Evolutionary conservation across 2,888 invertebrate species (phyloP).

Genomic region (Lycophotia porphyrea): DNA sequence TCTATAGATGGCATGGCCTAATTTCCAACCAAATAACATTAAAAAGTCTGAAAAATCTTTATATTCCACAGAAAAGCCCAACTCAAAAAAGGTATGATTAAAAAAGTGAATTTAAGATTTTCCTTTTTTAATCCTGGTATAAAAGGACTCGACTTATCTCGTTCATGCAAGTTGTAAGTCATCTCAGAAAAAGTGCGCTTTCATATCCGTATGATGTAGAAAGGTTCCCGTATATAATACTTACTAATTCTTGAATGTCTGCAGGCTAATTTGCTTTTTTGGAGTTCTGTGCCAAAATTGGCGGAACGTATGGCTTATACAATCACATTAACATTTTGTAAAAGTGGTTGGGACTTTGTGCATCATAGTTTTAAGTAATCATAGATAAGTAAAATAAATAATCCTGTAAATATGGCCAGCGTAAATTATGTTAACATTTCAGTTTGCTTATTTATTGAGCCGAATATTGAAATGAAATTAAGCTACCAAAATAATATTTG

Average conservation of each 20-base stretch:
- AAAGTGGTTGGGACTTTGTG: too few species aligned
- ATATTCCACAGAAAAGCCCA: neutral
- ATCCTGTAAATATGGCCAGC: neutral
- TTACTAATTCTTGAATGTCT: slow-evolving; percentile 47
- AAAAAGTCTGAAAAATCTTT: neutral
- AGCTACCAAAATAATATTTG: neutral
- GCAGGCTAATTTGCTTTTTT: slow-evolving; percentile 52
- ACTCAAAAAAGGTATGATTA: slow-evolving; percentile 32
- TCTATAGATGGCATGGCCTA: neutral
- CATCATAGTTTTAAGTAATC: neutral
- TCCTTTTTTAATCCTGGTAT: slow-evolving; percentile 24
- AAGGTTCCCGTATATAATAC: slow-evolving; percentile 7
- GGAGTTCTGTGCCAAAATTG: slow-evolving; percentile 16
- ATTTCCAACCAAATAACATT: too few species aligned
- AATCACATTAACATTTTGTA: neutral
- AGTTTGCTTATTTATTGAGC: neutral
- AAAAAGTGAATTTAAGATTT: slow-evolving; percentile 32
- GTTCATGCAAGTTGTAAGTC: slow-evolving; percentile 55
- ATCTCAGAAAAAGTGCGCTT: slow-evolving; percentile 37
- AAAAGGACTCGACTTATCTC: slow-evolving; percentile 49
- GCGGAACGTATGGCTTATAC: neutral
- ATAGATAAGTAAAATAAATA: neutral
- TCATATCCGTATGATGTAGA: slow-evolving; percentile 19
- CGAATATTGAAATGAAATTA: neutral
- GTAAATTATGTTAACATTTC: neutral